A percentile compares a stretch with the other conserved stretches of the same genome.
These are phyloP conservation scores for Troides oblongomaculatus DNA, from an alignment of 2,888 invertebrate species.

Conservation along the genomic window DNA sequence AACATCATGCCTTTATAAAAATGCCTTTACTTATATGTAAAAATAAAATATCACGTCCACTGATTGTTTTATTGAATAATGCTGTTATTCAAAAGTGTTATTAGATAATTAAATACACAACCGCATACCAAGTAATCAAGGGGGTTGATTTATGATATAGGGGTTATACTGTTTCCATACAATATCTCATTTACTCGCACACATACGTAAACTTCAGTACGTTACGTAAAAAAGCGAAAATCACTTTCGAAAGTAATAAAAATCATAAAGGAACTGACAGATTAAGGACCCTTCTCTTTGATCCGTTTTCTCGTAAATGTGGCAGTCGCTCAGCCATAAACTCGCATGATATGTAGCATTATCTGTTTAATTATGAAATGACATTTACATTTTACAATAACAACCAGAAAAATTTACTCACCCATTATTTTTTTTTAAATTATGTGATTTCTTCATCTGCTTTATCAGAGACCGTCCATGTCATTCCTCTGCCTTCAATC, in stretches of 20 bases:
- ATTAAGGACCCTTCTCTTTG: slow-evolving; percentile 40
- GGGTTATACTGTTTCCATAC: neutral
- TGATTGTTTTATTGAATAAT: no score
- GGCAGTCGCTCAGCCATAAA: slow-evolving; percentile 35
- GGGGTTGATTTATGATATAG: no score
- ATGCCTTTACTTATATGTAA: no score
- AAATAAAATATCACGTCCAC: no score
- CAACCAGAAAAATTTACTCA: neutral
- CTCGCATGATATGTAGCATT: slow-evolving; percentile 34
- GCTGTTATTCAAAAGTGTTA: no score
- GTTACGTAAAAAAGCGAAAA: slow-evolving; percentile 55
- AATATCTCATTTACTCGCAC: neutral
- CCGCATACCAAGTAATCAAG: no score
- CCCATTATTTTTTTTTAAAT: no score
- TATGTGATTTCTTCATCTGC: no score
- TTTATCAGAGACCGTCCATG: no score
- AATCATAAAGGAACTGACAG: slow-evolving; percentile 32
- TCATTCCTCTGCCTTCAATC: no score
- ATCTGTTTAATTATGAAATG: neutral
- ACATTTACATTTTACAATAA: neutral
- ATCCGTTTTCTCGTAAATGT: slow-evolving; percentile 30
- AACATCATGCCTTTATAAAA: no score
- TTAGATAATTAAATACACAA: no score
- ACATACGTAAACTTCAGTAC: slow-evolving; percentile 44
- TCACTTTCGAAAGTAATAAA: slow-evolving; percentile 73